Percentiles rank a stretch among this genome's conserved stretches.
phyloP scores from a whole-genome alignment of 1,140 invertebrate genomes.

The Heliothis virescens region DNA sequence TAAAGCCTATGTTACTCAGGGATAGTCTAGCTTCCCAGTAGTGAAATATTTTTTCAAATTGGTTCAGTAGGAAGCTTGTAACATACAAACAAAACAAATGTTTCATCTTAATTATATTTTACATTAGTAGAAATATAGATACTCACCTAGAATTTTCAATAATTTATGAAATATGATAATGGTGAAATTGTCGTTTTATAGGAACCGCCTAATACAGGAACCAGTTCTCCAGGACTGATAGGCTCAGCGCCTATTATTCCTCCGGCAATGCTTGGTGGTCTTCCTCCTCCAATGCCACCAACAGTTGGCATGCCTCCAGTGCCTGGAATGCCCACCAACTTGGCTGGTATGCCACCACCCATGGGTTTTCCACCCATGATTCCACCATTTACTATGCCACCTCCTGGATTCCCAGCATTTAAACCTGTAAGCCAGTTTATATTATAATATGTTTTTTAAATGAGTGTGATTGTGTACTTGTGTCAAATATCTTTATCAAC shows the following conservation, averaged over 20 bases:
- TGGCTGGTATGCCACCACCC: constrained; percentile 86
- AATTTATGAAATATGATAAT: too few relatives aligned
- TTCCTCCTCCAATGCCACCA: constrained; percentile 63
- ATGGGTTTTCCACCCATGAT: constrained; percentile 90
- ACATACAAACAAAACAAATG: too few relatives aligned
- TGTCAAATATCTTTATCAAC: too few relatives aligned
- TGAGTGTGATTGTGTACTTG: too few relatives aligned
- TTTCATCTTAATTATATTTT: too few relatives aligned
- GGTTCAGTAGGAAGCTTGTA: too few relatives aligned
- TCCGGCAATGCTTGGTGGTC: constrained; percentile 59
- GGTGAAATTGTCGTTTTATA: constrained; percentile 49
- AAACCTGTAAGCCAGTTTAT: constrained; percentile 77
- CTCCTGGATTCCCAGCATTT: constrained; percentile 90
- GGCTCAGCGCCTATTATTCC: constrained; percentile 67
- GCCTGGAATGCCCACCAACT: constrained; percentile 72
- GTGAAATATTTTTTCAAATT: too few relatives aligned
- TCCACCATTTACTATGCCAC: constrained; percentile 91
- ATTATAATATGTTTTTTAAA: neutral
- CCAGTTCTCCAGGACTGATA: constrained; percentile 75
- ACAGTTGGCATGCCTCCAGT: constrained; percentile 77
- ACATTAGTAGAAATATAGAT: too few relatives aligned
- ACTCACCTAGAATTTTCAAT: too few relatives aligned
- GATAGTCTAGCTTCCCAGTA: too few relatives aligned
- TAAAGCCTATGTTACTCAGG: too few relatives aligned
- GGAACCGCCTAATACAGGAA: constrained; percentile 71